A percentile compares a stretch with the other conserved stretches of the same genome.
These are phyloP conservation scores for Ostrea denselamellosa DNA, from an alignment of 1,140 invertebrate genomes.

Conservation along the genomic window DNA sequence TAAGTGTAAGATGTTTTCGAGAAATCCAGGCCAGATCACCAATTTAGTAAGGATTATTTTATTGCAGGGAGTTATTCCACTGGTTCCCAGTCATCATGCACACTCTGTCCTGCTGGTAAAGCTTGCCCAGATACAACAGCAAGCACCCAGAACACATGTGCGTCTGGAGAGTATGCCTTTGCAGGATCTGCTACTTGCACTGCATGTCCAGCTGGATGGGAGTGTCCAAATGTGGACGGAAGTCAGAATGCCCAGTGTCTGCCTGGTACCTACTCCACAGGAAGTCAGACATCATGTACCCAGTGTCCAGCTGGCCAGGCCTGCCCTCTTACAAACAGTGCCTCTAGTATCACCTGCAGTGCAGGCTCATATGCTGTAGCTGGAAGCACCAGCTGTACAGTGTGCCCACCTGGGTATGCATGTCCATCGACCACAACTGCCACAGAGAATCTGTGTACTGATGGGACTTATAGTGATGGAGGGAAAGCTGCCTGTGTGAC, in stretches of 20 bases:
- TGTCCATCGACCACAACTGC: constrained; percentile 64
- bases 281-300: constrained; percentile 65
- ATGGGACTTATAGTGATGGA: constrained; percentile 68
- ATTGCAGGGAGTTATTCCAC: constrained; percentile 72
- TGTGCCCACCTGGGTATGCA: constrained; percentile 73
- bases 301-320: constrained; percentile 70
- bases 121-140: constrained; percentile 63
- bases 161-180: constrained; percentile 61
- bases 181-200: constrained; percentile 60
- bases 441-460: constrained; percentile 65
- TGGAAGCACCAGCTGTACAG: constrained; percentile 66
- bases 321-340: constrained; percentile 68
- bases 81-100: constrained; percentile 64
- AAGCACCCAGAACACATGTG: constrained; percentile 57
- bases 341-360: constrained; percentile 61
- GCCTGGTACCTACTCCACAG: constrained; percentile 63
- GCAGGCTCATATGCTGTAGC: constrained; percentile 63
- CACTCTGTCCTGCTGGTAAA: constrained; percentile 67
- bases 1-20: no score
- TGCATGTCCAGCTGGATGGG: constrained; percentile 62
- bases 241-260: constrained; percentile 66
- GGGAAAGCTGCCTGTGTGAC: constrained; percentile 64
- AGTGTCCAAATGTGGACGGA: constrained; percentile 70
- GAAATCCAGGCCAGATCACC: no score
- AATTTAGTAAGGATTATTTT: constrained; percentile 31